Evolutionary conservation across 1,140 invertebrate species (phyloP), one percentile per base, ranked within the genome.

Genomic region (Orussus abietinus): DNA sequence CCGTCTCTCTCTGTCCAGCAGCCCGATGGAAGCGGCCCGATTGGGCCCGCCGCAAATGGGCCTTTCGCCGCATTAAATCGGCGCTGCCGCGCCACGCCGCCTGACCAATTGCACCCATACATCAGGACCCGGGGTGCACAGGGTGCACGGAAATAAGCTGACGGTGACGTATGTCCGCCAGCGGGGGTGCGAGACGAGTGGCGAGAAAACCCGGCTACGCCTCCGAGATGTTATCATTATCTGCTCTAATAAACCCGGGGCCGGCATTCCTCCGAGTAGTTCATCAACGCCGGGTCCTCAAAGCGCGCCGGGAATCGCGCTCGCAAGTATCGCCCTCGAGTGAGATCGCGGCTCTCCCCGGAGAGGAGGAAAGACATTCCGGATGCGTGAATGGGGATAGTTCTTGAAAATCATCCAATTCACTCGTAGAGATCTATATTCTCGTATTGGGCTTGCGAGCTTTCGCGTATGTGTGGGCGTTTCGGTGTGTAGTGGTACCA

Each of bases 71-170:
- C 32, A 52, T 42, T 25, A 62, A 51, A 52, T 57, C 43, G 51
- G 47, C 32, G 25, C 38, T 38, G 42, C 36, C 35, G 43, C 39
- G 50, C 22, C 40, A 49, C 42, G 48, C 63, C 59, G 58, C 64
- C 64, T 70, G 55, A 66, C 58, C 66, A 68, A 70, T 70, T 70
- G 65, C 64, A 53, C 49, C 47, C 55, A 62, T 66, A 59, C 49
- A 64, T 69, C 61, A 64, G 48, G 35, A 18, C 33, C 3, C 28
- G 29, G 36, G 28, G 35, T 42, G 38, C 45, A 39, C 39, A 34
- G 4, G 31, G 29, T 15, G 21, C 52, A 58, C 62, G 59, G 58
- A 67, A 68, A 67, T 70, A 68, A 67, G 57, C 55, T 61, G 64
- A 68, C 64, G 59, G 43, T 68, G 64, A 69, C 62, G 64, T 57